Base-by-base conservation (phyloP, 2,113 vertebrate genomes). In the Oreochromis aureus region DNA sequence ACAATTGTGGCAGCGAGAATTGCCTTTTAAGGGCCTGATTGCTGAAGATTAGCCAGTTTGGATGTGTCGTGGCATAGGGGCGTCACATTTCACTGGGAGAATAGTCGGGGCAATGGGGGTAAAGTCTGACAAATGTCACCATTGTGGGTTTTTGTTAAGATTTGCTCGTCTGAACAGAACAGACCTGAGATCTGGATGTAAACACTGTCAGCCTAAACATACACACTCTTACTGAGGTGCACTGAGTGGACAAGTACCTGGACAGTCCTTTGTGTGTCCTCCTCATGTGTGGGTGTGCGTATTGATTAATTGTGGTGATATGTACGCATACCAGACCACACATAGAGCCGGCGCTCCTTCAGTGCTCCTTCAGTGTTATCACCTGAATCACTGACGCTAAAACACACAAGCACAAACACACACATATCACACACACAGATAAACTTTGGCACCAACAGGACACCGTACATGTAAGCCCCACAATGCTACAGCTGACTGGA, bases 11-110 rank as follows among this genome's bases (percentile, higher is more conserved):
- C 27, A 10, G 69, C 30, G 13, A 87, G 27, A 87, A 59, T 87
- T 66, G 24, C 94, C 95, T 94, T 95, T 94, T 95, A 95, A 94
- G 94, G 95, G 5, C 84, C 84, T 91, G 71, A 88, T 90, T 83
- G 58, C 84, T 80, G 66, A 94, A 85, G 93, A 94, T 85, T 81
- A 69, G 83, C 80, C 54, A 84, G 80, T 92, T 92, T 87, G 59
- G 78, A 86, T 4, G 3, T 83, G 86, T 90, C 8, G 12, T 88
- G 90, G 87, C 11, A 10, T 73, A 85, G 80, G 27, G 80, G 63
- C 13, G 9, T 82, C 54, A 71, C 55, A 82, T 88, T 88, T 89
- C 58, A 87, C 19, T 9, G 53, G 80, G 78, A 85, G 41, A 87
- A 87, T 78, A 84, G 90, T 36, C 16, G 13, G 7, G 15, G 53